Evolutionary conservation across 1,140 invertebrate species (phyloP).

Genomic region (Drosophila bifasciata): DNA sequence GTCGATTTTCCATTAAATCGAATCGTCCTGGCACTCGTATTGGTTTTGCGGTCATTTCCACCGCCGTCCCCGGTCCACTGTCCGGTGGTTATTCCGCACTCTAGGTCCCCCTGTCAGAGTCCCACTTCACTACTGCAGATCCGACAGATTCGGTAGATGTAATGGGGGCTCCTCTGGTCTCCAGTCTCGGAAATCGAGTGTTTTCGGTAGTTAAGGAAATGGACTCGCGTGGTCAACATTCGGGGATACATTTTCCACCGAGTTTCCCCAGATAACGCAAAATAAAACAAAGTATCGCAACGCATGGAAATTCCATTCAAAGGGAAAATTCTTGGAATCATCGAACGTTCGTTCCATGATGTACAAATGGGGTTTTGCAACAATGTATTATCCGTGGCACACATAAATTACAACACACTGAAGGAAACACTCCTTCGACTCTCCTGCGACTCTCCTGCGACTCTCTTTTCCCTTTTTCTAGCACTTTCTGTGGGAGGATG

Average conservation of each 20-base stretch:
- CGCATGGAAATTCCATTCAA: constrained; percentile 22
- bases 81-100: too few relatives aligned
- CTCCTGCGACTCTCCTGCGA: too few relatives aligned
- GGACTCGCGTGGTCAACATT: constrained; percentile 16
- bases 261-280: constrained; percentile 6
- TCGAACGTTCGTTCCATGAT: neutral
- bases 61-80: constrained; percentile 2
- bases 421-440: too few relatives aligned
- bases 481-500: neutral
- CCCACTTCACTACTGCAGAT: constrained; percentile 1
- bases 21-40: constrained; percentile 63
- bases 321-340: neutral
- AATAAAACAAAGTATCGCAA: constrained; percentile 17
- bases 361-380: constrained; percentile 12
- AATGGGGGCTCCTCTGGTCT: constrained; percentile 20
- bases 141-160: constrained; percentile 8
- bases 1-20: constrained; percentile 78
- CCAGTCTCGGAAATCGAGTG: constrained; percentile 19
- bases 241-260: too few relatives aligned
- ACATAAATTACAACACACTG: constrained; percentile 8
- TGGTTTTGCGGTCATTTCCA: constrained; percentile 66
- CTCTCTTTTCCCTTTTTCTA: too few relatives aligned
- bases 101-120: neutral
- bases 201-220: constrained; percentile 42
- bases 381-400: constrained; percentile 12